Conservation (phyloP, 2,797 vertebrate species). For the Scomberomorus guttatus region DNA sequence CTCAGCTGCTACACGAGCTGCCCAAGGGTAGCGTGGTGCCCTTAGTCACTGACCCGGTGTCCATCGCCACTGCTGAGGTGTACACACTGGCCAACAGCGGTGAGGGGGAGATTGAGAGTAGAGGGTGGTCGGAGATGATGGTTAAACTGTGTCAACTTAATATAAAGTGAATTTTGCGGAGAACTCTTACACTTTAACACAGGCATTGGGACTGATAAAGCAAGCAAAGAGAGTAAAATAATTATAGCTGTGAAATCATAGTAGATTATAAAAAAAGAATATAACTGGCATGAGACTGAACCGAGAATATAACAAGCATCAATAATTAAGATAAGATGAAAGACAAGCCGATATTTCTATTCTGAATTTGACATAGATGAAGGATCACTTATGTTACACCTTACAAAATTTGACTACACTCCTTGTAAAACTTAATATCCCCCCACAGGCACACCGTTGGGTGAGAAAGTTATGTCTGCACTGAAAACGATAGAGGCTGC, state of each 20-base stretch:
- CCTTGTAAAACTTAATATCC: slow-evolving; percentile 30
- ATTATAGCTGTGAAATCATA: slow-evolving; percentile 51
- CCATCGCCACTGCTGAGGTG: slow-evolving; percentile 86
- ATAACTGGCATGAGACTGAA: slow-evolving; percentile 28
- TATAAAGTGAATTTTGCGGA: slow-evolving; percentile 43
- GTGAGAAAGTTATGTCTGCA: slow-evolving; percentile 89
- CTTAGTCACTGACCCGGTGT: slow-evolving; percentile 84
- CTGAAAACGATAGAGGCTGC: slow-evolving; percentile 90
- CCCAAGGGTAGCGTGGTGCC: slow-evolving; percentile 87
- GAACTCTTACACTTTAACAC: slow-evolving; percentile 41
- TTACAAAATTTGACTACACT: slow-evolving; percentile 33
- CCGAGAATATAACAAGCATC: slow-evolving; percentile 10
- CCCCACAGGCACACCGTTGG: slow-evolving; percentile 87
- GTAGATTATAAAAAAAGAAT: slow-evolving; percentile 26
- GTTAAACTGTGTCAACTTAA: slow-evolving; percentile 27
- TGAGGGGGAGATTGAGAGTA: slow-evolving; percentile 65
- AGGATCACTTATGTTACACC: slow-evolving; percentile 11
- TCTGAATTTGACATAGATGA: slow-evolving; percentile 23
- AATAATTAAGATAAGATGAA: slow-evolving; percentile 13
- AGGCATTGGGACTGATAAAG: slow-evolving; percentile 33
- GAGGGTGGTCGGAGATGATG: slow-evolving; percentile 7
- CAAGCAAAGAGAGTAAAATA: slow-evolving; percentile 51
- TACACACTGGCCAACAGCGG: slow-evolving; percentile 90
- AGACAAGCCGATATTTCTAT: slow-evolving; percentile 24
- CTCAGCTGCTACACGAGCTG: slow-evolving; percentile 86